These are phyloP conservation scores for Oligia fasciuncula DNA, from an alignment of 2,888 invertebrate species.

Conservation along the genomic window DNA sequence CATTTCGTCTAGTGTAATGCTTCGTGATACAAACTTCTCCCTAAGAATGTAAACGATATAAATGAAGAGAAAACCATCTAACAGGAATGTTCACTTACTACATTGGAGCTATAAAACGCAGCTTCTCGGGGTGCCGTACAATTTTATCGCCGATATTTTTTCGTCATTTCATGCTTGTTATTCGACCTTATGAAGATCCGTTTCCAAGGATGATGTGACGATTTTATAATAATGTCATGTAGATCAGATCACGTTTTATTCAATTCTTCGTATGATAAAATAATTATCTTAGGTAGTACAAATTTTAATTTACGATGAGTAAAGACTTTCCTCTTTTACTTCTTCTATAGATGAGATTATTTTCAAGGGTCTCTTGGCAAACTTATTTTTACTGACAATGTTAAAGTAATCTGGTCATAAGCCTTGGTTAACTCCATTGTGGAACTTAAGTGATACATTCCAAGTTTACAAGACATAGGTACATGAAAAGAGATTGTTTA, in stretches of 20 bases:
- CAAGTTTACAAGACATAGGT: neutral
- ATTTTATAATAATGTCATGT: slow-evolving; percentile 49
- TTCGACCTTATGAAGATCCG: slow-evolving; percentile 56
- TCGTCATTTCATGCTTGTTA: slow-evolving; percentile 56
- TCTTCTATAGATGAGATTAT: neutral
- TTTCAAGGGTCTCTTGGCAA: neutral
- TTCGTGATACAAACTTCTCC: neutral
- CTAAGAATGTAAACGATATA: slow-evolving; percentile 4
- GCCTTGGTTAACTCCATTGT: neutral
- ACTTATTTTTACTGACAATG: neutral
- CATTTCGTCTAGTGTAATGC: neutral
- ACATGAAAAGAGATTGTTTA: neutral
- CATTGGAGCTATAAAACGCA: slow-evolving; percentile 54
- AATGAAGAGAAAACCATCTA: slow-evolving; percentile 25
- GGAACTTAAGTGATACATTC: neutral
- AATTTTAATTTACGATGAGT: slow-evolving; percentile 17
- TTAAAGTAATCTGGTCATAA: neutral
- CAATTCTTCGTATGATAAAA: slow-evolving; percentile 36
- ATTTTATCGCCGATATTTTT: slow-evolving; percentile 62
- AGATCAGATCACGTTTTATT: slow-evolving; percentile 51
- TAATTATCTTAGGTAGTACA: slow-evolving; percentile 23
- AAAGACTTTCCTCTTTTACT: neutral
- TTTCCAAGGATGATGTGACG: slow-evolving; percentile 54
- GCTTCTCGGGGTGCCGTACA: slow-evolving; percentile 50
- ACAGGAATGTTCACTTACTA: slow-evolving; percentile 43